Conservation (phyloP, 2,888 invertebrate species). For the Spilosoma lubricipeda region DNA sequence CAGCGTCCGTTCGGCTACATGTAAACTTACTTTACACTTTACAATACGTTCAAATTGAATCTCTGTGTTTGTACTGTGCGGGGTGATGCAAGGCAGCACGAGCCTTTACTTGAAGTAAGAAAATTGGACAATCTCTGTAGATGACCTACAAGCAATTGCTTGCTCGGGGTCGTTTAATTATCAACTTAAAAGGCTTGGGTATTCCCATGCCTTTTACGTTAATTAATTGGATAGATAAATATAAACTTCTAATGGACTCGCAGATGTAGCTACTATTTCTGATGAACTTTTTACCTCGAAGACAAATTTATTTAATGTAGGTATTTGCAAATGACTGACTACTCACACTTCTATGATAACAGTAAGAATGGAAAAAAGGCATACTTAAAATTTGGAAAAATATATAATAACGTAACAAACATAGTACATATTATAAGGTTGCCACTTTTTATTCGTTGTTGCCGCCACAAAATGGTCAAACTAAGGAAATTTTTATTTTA, state of each 20-base stretch:
- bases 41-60: neutral
- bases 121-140: neutral
- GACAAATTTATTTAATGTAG: neutral
- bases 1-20: no score
- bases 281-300: neutral
- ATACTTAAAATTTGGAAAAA: no score
- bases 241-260: neutral
- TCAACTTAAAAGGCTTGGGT: no score
- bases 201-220: neutral
- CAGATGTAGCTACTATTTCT: neutral
- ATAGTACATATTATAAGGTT: no score
- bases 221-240: neutral
- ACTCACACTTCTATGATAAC: no score
- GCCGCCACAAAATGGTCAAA: no score
- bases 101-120: neutral
- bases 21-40: no score
- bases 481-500: no score
- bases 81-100: neutral
- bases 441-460: neutral
- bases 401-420: no score
- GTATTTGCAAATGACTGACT: neutral
- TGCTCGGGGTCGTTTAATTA: no score
- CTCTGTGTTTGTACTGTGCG: neutral
- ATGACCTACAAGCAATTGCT: neutral
- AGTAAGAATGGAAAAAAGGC: no score